A percentile compares a stretch with the other conserved stretches of the same genome.
Conservation (phyloP, 2,888 invertebrate species). For the Mythimna lalbum region DNA sequence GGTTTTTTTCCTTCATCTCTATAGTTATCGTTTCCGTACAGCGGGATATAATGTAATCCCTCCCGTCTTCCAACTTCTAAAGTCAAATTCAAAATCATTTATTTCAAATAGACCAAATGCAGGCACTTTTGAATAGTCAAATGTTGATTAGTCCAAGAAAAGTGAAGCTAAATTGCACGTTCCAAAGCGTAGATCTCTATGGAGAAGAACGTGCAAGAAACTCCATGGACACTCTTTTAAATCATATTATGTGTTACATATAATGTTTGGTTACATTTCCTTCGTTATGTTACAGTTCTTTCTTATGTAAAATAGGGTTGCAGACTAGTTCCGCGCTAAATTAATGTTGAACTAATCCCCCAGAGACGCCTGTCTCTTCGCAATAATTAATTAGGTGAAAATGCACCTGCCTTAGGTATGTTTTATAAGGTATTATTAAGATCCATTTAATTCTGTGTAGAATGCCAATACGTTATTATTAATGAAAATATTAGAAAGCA, state of each 20-base stretch:
- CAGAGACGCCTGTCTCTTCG: conserved; percentile 37
- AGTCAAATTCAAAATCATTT: no score
- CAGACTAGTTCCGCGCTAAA: conserved; percentile 36
- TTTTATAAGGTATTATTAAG: conserved; percentile 22
- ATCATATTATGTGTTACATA: no score
- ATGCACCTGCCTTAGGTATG: conserved; percentile 25
- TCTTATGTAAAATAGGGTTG: conserved; percentile 37
- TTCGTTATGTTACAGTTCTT: conserved; percentile 28
- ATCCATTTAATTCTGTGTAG: conserved; percentile 23
- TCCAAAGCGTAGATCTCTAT: no score
- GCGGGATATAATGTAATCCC: background rate
- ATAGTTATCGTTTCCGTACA: background rate
- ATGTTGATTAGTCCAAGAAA: no score
- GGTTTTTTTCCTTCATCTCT: background rate
- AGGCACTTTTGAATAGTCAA: no score
- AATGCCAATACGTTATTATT: conserved; percentile 18
- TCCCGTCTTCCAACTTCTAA: background rate
- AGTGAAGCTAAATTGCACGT: no score
- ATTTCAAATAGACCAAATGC: no score
- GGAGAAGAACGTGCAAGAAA: no score
- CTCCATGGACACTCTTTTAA: no score
- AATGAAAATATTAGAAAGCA: background rate
- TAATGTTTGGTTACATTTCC: no score
- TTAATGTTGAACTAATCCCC: conserved; percentile 45
- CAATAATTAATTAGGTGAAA: conserved; percentile 55